Percentiles rank a stretch among this genome's conserved stretches.
These are phyloP conservation scores for Hassar affinis DNA, from an alignment of 2,113 vertebrate species.

Conservation along the genomic window DNA sequence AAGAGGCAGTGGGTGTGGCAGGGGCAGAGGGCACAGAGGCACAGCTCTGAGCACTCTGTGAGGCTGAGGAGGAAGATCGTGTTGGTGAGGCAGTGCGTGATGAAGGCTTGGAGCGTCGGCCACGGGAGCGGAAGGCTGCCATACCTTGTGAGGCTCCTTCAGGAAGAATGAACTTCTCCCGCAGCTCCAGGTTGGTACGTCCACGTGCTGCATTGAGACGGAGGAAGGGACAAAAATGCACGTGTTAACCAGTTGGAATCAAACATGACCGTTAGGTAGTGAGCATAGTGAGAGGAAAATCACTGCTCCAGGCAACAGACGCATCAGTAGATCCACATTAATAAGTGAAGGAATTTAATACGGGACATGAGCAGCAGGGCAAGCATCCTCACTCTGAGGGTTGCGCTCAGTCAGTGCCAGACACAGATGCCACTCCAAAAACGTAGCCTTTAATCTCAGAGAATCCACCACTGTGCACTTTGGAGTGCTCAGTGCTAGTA, in stretches of 20 bases:
- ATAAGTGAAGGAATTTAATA: conserved; percentile 39
- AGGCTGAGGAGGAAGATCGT: conserved; percentile 92
- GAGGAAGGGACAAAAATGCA: not conserved
- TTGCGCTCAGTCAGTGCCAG: conserved; percentile 36
- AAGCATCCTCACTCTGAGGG: conserved; percentile 29
- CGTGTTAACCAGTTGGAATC: conserved; percentile 11
- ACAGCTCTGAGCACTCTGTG: conserved; percentile 93
- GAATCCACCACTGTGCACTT: conserved; percentile 32
- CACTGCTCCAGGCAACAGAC: conserved; percentile 32
- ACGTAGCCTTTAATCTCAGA: conserved; percentile 56
- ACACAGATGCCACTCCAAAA: conserved; percentile 48
- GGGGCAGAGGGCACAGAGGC: conserved; percentile 91
- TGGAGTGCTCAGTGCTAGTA: conserved; percentile 14
- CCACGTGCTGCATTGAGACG: conserved; percentile 80
- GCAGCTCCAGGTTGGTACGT: conserved; percentile 93
- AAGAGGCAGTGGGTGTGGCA: conserved; percentile 85
- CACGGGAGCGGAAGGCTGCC: conserved; percentile 90
- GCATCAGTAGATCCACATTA: conserved; percentile 46
- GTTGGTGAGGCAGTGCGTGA: conserved; percentile 93
- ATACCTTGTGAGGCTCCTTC: conserved; percentile 91
- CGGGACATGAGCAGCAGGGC: conserved; percentile 15
- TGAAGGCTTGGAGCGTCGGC: conserved; percentile 91
- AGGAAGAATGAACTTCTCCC: conserved; percentile 96
- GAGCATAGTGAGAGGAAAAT: conserved; percentile 62
- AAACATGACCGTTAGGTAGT: conserved; percentile 53